These are phyloP conservation scores for Leucozona laternaria DNA, from an alignment of 2,888 invertebrate species.

Conservation along the genomic window DNA sequence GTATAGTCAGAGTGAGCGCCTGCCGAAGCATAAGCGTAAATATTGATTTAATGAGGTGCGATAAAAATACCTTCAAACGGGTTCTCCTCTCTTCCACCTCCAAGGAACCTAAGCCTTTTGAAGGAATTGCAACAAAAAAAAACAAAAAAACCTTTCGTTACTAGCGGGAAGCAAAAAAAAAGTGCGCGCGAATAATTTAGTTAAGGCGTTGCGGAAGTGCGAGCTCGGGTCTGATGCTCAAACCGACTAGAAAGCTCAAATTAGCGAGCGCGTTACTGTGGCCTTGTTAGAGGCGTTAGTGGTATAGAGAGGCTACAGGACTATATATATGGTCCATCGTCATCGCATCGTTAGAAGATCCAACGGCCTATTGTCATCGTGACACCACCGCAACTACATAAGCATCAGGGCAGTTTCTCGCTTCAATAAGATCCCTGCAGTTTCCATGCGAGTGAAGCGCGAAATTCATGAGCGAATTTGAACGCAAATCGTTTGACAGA, in stretches of 20 bases:
- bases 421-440: conserved; percentile 60
- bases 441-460: conserved; percentile 64
- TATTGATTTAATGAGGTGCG: conserved; percentile 81
- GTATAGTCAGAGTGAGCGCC: conserved; percentile 57
- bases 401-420: conserved; percentile 20
- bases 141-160: conserved; percentile 24
- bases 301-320: background rate
- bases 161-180: conserved; percentile 27
- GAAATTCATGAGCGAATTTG: conserved; percentile 69
- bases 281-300: conserved; percentile 58
- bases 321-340: conserved; percentile 7
- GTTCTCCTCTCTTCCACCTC: background rate
- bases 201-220: conserved; percentile 75
- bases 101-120: conserved; percentile 28
- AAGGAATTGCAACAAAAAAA: conserved; percentile 8
- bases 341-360: conserved; percentile 57
- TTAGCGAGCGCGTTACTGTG: conserved; percentile 61
- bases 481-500: conserved; percentile 71
- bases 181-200: conserved; percentile 61
- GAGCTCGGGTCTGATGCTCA: conserved; percentile 33
- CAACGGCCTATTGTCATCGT: conserved; percentile 60
- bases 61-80: conserved; percentile 78
- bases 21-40: conserved; percentile 78
- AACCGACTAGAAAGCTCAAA: conserved; percentile 59
- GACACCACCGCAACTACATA: background rate